phyloP scores from a whole-genome alignment of 37 sponge, comb jelly and placozoan genomes.

The Spongilla lacustris region DNA sequence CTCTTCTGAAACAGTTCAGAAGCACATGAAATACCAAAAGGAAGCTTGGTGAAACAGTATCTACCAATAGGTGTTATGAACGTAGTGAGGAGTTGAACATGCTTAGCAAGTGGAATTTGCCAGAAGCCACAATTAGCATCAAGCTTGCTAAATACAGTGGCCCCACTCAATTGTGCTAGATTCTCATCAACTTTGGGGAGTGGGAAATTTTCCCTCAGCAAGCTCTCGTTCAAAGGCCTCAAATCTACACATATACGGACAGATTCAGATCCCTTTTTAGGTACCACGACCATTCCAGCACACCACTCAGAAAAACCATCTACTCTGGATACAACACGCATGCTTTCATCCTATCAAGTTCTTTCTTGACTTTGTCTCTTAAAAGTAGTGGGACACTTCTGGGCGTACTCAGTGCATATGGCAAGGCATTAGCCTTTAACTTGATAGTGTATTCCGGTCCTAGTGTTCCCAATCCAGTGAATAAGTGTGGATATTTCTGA shows the following conservation, averaged over 20 bases:
- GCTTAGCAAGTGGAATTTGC: constrained; percentile 47
- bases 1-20: constrained; percentile 64
- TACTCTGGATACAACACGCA: constrained; percentile 41
- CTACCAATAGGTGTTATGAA: constrained; percentile 48
- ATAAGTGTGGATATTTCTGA: constrained; percentile 27
- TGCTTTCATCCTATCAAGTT: constrained; percentile 33
- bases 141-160: constrained; percentile 46
- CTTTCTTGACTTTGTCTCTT: constrained; percentile 23
- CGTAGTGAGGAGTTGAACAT: constrained; percentile 34
- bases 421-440: constrained; percentile 27
- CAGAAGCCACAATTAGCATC: constrained; percentile 59
- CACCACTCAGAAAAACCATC: constrained; percentile 48
- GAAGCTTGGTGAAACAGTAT: constrained; percentile 50
- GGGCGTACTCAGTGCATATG: constrained; percentile 35
- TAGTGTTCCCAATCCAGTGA: constrained; percentile 44
- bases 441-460: constrained; percentile 35
- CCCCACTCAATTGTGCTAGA: constrained; percentile 36
- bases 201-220: constrained; percentile 49
- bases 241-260: constrained; percentile 42
- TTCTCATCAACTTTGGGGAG: constrained; percentile 60
- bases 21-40: constrained; percentile 56
- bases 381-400: constrained; percentile 26
- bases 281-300: constrained; percentile 52
- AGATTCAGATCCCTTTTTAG: constrained; percentile 24
- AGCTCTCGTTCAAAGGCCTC: constrained; percentile 36